These are phyloP conservation scores for Xanthia icteritia DNA, from an alignment of 2,888 invertebrate genomes.

Conservation along the genomic window DNA sequence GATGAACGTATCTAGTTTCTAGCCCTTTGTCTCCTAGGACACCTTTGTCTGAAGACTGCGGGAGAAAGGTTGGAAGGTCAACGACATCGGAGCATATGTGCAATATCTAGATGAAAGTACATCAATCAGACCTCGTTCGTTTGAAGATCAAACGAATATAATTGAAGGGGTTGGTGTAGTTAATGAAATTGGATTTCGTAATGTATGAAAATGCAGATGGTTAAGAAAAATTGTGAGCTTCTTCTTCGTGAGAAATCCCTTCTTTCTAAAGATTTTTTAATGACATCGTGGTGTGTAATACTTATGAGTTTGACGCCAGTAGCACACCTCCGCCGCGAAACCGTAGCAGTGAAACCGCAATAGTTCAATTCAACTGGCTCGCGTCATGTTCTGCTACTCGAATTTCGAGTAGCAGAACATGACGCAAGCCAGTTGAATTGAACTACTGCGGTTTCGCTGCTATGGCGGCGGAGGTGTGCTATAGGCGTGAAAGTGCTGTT, in stretches of 20 bases:
- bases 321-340: too few species aligned
- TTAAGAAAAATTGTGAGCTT: not conserved
- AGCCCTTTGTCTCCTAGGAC: slow-evolving; percentile 46
- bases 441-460: too few species aligned
- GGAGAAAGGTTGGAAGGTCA: slow-evolving; percentile 37
- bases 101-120: slow-evolving; percentile 28
- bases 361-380: too few species aligned
- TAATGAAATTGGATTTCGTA: not conserved
- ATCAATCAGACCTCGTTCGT: slow-evolving; percentile 13
- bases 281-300: not conserved
- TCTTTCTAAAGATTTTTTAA: not conserved
- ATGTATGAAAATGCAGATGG: not conserved
- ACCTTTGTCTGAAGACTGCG: slow-evolving; percentile 39
- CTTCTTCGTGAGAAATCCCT: too few species aligned
- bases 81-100: slow-evolving; percentile 3
- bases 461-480: too few species aligned
- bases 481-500: not conserved
- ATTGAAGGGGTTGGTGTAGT: not conserved
- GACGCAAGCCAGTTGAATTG: too few species aligned
- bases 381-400: too few species aligned
- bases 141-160: slow-evolving; percentile 2
- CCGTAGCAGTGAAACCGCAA: too few species aligned
- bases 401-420: too few species aligned
- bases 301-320: too few species aligned
- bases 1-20: slow-evolving; percentile 35